Percentiles rank a stretch among this genome's conserved stretches.
Evolutionary conservation across 2,888 invertebrate species (phyloP).

Genomic region (Chymomyza caudatula): DNA sequence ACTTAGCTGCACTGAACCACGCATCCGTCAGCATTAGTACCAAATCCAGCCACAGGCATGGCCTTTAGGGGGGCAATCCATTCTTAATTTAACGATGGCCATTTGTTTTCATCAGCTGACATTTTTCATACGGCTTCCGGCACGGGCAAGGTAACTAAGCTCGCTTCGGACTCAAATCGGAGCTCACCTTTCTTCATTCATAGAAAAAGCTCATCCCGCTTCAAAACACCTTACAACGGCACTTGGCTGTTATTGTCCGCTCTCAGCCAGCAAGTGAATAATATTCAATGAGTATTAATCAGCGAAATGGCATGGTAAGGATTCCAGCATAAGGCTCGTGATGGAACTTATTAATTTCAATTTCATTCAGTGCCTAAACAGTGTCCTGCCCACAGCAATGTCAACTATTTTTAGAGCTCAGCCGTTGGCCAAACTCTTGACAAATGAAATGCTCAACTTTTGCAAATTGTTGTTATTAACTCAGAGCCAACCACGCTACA

Average conservation of each 20-base stretch:
- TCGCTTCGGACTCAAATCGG: not conserved
- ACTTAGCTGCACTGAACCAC: not conserved
- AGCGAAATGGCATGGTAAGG: not conserved
- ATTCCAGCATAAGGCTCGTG: not conserved
- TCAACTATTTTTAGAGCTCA: too few species aligned
- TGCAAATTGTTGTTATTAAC: not conserved
- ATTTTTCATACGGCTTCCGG: too few species aligned
- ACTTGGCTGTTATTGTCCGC: slow-evolving; percentile 5
- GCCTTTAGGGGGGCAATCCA: not conserved
- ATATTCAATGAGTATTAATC: not conserved
- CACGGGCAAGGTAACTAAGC: too few species aligned
- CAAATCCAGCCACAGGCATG: not conserved
- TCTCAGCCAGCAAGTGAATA: not conserved
- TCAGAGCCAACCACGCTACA: slow-evolving; percentile 26
- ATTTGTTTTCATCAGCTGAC: slow-evolving; percentile 45
- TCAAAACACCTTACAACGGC: slow-evolving; percentile 16
- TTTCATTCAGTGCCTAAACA: not conserved
- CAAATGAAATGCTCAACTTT: not conserved
- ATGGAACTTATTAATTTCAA: not conserved
- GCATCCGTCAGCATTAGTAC: not conserved
- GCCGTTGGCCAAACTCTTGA: slow-evolving; percentile 2
- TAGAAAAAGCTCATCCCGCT: slow-evolving; percentile 11
- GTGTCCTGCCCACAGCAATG: too few species aligned
- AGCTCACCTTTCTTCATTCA: not conserved
- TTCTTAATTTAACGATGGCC: slow-evolving; percentile 34